A percentile compares a stretch with the other conserved stretches of the same genome.
These are phyloP conservation scores for Chromobotia macracanthus DNA, from an alignment of 2,797 vertebrate genomes.

Conservation along the genomic window DNA sequence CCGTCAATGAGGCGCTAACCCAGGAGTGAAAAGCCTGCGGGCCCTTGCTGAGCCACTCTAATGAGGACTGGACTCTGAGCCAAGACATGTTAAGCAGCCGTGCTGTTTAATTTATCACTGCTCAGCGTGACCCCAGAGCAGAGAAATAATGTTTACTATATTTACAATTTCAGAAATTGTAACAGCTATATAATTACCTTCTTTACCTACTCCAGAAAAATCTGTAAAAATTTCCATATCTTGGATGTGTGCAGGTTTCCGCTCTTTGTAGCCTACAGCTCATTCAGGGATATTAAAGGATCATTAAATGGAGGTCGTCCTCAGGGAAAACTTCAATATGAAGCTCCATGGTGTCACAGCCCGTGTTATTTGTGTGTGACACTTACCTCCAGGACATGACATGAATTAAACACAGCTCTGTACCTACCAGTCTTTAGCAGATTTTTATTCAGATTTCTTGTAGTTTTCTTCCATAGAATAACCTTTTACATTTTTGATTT, in stretches of 20 bases:
- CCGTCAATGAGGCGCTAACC: conserved; percentile 69
- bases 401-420: conserved; percentile 60
- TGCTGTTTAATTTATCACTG: conserved; percentile 67
- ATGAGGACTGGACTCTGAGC: conserved; percentile 60
- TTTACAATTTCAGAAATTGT: neutral
- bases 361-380: conserved; percentile 71
- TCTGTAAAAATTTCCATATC: conserved; percentile 26
- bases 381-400: conserved; percentile 66
- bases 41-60: conserved; percentile 58
- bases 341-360: conserved; percentile 64
- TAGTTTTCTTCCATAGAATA: conserved; percentile 19
- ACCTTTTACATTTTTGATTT: conserved; percentile 54
- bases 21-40: conserved; percentile 64
- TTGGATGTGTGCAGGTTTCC: conserved; percentile 45
- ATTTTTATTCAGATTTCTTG: too few species aligned
- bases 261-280: conserved; percentile 61
- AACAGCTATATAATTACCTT: conserved; percentile 5
- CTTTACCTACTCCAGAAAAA: neutral
- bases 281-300: conserved; percentile 67
- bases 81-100: conserved; percentile 66
- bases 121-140: conserved; percentile 57
- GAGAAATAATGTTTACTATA: conserved; percentile 4
- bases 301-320: conserved; percentile 63
- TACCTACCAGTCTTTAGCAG: conserved; percentile 45
- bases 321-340: conserved; percentile 65